These are phyloP conservation scores for Acanthiza pusilla DNA, from an alignment of 2,797 vertebrate species.

Conservation along the genomic window DNA sequence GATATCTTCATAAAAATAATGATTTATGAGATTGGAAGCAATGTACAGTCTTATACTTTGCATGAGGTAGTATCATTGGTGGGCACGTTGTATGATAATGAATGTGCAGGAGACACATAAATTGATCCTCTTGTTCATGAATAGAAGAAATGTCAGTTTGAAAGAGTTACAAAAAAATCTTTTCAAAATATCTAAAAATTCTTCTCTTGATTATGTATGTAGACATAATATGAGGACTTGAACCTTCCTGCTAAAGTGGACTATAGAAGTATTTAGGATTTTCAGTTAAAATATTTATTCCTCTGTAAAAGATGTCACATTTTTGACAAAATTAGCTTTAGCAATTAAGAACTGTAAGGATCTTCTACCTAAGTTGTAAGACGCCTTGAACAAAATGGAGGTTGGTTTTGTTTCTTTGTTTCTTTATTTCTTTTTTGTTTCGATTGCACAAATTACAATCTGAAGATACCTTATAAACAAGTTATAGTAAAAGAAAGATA, in stretches of 20 bases:
- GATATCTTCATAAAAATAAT: background rate
- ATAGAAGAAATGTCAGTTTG: background rate
- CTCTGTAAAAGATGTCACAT: background rate
- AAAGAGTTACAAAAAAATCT: background rate
- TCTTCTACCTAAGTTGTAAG: background rate
- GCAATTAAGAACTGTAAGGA: background rate
- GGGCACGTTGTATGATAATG: background rate
- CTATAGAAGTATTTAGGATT: background rate
- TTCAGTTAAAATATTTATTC: background rate
- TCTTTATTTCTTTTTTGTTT: background rate
- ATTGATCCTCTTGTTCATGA: background rate
- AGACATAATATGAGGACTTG: background rate
- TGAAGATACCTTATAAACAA: background rate
- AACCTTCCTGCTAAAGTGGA: background rate
- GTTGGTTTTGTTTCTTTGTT: fast-evolving
- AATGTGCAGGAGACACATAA: background rate
- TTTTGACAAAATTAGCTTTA: background rate
- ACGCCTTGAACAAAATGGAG: background rate
- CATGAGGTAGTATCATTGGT: background rate
- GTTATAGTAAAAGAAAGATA: background rate
- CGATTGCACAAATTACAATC: background rate
- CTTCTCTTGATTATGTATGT: background rate
- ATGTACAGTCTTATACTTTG: background rate
- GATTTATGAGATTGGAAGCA: background rate
- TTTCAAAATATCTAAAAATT: background rate